Evolutionary conservation across 2,113 vertebrate genomes (phyloP).

Genomic region (Phoxinus phoxinus): DNA sequence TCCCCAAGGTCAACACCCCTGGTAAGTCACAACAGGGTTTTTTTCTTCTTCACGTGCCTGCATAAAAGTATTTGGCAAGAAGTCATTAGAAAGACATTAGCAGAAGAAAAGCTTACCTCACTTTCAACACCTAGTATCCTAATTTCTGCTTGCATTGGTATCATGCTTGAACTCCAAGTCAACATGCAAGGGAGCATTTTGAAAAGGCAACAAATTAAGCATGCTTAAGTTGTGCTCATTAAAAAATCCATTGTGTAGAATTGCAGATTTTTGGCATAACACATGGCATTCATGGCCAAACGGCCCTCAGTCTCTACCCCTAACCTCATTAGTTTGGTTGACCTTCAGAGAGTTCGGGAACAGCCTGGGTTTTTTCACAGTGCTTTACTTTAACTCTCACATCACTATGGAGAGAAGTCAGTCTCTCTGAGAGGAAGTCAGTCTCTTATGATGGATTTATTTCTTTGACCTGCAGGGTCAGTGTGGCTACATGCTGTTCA

Average conservation of each 20-base stretch:
- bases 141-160: background rate
- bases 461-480: conserved; percentile 24
- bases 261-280: conserved; percentile 54
- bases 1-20: background rate
- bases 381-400: conserved; percentile 23
- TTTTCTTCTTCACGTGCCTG: background rate
- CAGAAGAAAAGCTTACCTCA: background rate
- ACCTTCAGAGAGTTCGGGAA: conserved; percentile 47
- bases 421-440: conserved; percentile 27
- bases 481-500: background rate
- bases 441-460: conserved; percentile 52
- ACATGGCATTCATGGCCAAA: conserved; percentile 46
- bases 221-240: conserved; percentile 50
- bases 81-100: background rate
- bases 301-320: conserved; percentile 48
- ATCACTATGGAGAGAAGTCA: conserved; percentile 39
- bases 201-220: conserved; percentile 48
- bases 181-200: conserved; percentile 44
- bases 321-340: conserved; percentile 52
- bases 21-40: background rate
- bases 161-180: background rate
- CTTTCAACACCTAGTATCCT: conserved; percentile 10
- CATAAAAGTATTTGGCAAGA: background rate
- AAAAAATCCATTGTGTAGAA: conserved; percentile 57
- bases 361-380: conserved; percentile 48